These are phyloP conservation scores for Scopus umbretta DNA, from an alignment of 2,113 vertebrate genomes.

Conservation along the genomic window DNA sequence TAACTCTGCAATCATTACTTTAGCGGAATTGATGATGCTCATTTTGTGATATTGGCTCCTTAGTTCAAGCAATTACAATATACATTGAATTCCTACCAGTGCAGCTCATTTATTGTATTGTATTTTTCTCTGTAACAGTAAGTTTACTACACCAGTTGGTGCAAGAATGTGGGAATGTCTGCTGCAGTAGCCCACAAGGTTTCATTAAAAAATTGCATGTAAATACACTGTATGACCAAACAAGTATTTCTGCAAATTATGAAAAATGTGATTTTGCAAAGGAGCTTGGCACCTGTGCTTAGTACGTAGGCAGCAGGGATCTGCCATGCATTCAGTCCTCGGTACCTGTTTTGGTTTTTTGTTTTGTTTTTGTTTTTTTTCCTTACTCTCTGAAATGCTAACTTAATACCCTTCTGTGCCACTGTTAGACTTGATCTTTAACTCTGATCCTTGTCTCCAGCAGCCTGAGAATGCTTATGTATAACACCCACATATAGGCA, in stretches of 20 bases:
- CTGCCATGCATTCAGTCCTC: not conserved
- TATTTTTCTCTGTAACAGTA: not conserved
- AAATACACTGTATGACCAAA: not conserved
- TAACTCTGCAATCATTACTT: not conserved
- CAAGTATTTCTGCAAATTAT: not conserved
- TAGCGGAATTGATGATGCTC: not conserved
- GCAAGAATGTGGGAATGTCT: not conserved
- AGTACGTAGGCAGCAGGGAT: not conserved
- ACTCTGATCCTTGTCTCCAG: not conserved
- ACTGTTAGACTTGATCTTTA: not conserved
- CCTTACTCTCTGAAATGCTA: not conserved
- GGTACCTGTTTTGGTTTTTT: not conserved
- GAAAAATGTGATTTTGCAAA: not conserved
- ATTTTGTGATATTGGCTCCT: not conserved
- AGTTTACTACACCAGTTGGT: not conserved
- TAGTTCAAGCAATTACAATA: not conserved
- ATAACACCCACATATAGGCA: not conserved
- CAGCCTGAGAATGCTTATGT: not conserved
- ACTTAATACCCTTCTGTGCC: not conserved
- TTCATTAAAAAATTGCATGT: not conserved
- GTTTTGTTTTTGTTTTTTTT: too few relatives aligned
- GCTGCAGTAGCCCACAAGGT: not conserved
- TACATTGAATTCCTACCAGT: not conserved
- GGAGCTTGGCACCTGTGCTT: not conserved
- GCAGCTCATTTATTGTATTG: not conserved